Evolutionary conservation across 2,888 invertebrate genomes (phyloP).

Genomic region (Hetaerina titia): DNA sequence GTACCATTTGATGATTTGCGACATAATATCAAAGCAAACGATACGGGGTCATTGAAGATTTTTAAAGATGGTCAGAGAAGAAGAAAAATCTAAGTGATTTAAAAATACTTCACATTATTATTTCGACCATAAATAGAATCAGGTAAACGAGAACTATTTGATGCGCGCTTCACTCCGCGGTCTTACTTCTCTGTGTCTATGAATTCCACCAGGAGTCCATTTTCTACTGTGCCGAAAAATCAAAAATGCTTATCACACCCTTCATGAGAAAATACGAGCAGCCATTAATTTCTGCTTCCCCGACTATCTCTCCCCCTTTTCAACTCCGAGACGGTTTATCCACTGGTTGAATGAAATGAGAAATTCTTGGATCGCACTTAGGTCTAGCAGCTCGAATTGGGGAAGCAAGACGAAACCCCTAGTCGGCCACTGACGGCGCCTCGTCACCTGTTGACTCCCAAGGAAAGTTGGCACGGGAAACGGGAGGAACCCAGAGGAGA

Average conservation of each 20-base stretch:
- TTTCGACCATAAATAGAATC: too few species aligned
- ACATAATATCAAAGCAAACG: not conserved
- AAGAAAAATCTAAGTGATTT: too few species aligned
- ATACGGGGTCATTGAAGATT: not conserved
- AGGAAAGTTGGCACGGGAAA: not conserved
- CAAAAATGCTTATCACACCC: not conserved
- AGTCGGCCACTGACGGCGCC: not conserved
- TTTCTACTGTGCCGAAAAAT: not conserved
- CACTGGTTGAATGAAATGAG: constrained; percentile 2
- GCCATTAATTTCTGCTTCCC: not conserved
- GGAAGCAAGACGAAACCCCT: not conserved
- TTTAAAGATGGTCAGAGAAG: not conserved
- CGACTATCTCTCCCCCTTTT: not conserved
- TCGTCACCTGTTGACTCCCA: constrained; percentile 29
- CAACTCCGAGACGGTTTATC: not conserved
- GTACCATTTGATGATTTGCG: too few species aligned
- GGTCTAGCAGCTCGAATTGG: not conserved
- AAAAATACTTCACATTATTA: too few species aligned
- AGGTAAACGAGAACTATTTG: too few species aligned
- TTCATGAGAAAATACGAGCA: not conserved
- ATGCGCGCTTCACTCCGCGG: too few species aligned
- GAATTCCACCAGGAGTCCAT: too few species aligned
- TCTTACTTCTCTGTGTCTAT: too few species aligned
- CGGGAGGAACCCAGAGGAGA: not conserved
- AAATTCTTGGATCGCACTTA: not conserved